Percentiles rank a stretch among this genome's conserved stretches.
Evolutionary conservation across 2,888 invertebrate genomes (phyloP).

Genomic region (Alsophila aescularia): DNA sequence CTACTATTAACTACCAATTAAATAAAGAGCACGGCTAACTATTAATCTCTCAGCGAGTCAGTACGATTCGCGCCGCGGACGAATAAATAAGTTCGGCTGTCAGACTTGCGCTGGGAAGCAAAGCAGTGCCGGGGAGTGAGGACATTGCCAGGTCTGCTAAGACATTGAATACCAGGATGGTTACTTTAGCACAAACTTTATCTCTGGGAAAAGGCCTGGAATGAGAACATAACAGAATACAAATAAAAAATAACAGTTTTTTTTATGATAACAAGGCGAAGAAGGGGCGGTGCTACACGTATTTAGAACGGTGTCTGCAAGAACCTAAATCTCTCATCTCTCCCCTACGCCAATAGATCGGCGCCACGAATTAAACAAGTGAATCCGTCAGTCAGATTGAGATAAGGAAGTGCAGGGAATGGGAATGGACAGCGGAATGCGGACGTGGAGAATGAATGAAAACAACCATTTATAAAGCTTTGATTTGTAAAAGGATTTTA

Average conservation of each 20-base stretch:
- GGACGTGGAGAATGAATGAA: constrained; percentile 10
- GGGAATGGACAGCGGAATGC: neutral
- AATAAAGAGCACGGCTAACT: constrained; percentile 37
- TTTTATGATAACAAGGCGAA: too few species aligned
- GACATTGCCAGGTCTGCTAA: too few species aligned
- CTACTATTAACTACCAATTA: constrained; percentile 34
- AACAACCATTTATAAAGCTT: neutral
- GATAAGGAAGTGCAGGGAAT: constrained; percentile 21
- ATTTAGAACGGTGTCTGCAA: too few species aligned
- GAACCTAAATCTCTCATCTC: too few species aligned
- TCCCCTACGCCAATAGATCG: neutral
- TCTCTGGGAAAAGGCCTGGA: too few species aligned
- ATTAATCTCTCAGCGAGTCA: constrained; percentile 47
- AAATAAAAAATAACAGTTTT: too few species aligned
- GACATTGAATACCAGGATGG: too few species aligned
- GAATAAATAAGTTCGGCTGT: constrained; percentile 37
- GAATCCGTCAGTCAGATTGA: constrained; percentile 19
- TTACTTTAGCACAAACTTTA: too few species aligned
- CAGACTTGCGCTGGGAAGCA: constrained; percentile 13
- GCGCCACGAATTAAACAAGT: neutral
- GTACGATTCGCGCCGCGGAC: constrained; percentile 31
- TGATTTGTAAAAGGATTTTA: too few species aligned
- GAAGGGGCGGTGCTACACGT: too few species aligned
- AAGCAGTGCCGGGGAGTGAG: constrained; percentile 2
- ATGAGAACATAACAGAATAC: too few species aligned